Evolutionary conservation across 2,113 vertebrate species (phyloP).

Genomic region (Coreoperca whiteheadi): DNA sequence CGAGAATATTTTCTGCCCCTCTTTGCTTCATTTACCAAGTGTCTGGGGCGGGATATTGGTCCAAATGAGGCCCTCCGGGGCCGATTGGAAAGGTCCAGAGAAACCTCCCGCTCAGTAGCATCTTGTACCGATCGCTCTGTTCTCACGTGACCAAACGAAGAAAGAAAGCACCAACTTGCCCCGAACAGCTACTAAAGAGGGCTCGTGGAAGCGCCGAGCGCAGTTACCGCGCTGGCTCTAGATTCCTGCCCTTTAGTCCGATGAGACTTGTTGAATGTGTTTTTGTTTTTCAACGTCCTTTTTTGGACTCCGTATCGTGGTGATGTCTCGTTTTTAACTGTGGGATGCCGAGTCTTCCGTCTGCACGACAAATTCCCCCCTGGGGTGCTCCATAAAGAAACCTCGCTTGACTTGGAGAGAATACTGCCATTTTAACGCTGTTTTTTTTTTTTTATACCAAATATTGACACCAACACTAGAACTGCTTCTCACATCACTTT

Average conservation of each 20-base stretch:
- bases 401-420: not conserved
- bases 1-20: not conserved
- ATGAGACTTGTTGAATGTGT: too few relatives aligned
- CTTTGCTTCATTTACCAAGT: not conserved
- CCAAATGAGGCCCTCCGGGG: constrained; percentile 17
- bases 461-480: not conserved
- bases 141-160: constrained; percentile 41
- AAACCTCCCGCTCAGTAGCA: constrained; percentile 17
- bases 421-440: not conserved
- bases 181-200: not conserved
- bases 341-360: too few relatives aligned
- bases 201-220: not conserved
- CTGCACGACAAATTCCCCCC: too few relatives aligned
- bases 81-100: not conserved
- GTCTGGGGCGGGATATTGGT: constrained; percentile 9
- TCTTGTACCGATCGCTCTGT: constrained; percentile 45
- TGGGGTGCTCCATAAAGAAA: too few relatives aligned
- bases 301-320: too few relatives aligned
- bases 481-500: not conserved
- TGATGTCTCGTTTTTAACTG: too few relatives aligned
- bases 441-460: not conserved
- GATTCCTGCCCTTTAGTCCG: not conserved
- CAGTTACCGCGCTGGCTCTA: not conserved
- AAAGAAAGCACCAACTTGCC: not conserved
- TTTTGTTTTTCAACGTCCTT: too few relatives aligned